phyloP scores from a whole-genome alignment of 30 jellyfish, hydroid and myxozoan genomes.

The Chrysaora quinquecirrha region DNA sequence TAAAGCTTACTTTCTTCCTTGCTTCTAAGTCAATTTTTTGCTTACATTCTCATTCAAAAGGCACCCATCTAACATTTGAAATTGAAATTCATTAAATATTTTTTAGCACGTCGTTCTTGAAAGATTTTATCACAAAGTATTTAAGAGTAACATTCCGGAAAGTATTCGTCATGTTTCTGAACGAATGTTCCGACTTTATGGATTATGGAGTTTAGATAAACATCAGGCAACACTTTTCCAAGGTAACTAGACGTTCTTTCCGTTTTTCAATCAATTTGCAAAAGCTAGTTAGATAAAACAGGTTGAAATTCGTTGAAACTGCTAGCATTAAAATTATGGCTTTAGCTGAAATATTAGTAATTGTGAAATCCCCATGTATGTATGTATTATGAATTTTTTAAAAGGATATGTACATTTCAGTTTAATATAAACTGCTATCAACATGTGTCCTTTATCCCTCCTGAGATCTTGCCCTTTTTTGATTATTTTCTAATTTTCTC shows the following conservation, averaged over 20 bases:
- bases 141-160: constrained; percentile 54
- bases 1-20: background rate
- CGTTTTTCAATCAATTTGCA: background rate
- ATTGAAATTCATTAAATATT: background rate
- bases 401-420: too few relatives aligned
- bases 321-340: background rate
- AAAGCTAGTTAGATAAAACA: background rate
- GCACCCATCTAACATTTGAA: background rate
- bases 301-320: background rate
- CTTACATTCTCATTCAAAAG: too few relatives aligned
- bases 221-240: constrained; percentile 81
- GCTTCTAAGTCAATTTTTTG: too few relatives aligned
- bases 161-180: constrained; percentile 58
- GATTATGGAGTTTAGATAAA: constrained; percentile 89
- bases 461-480: background rate
- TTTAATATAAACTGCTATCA: too few relatives aligned
- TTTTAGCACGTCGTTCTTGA: constrained; percentile 67
- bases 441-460: background rate
- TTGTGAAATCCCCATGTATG: background rate
- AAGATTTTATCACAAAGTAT: constrained; percentile 68
- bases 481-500: too few relatives aligned
- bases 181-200: constrained; percentile 84
- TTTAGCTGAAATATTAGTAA: too few relatives aligned
- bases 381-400: too few relatives aligned
- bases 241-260: constrained; percentile 65